Evolutionary conservation across 2,797 vertebrate genomes (phyloP).

Genomic region (Setipinna tenuifilis): DNA sequence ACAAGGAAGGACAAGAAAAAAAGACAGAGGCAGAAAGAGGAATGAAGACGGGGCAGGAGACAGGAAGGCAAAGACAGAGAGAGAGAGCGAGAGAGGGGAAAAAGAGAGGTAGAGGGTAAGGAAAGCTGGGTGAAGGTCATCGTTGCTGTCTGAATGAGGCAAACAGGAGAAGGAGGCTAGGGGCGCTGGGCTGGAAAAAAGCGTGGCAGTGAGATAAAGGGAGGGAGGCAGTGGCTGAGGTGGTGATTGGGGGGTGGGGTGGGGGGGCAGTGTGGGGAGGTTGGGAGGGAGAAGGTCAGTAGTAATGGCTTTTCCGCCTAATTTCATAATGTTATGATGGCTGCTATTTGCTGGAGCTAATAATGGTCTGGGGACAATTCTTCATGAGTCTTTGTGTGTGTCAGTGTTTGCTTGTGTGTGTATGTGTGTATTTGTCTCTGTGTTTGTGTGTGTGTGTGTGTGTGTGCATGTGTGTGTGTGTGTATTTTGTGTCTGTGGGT

Average conservation of each 20-base stretch:
- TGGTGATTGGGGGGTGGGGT: slow-evolving; percentile 16
- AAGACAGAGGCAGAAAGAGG: background rate
- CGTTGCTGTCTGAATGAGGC: background rate
- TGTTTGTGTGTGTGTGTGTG: background rate
- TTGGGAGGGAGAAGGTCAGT: slow-evolving; percentile 67
- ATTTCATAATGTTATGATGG: slow-evolving; percentile 76
- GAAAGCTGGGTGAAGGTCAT: slow-evolving; percentile 41
- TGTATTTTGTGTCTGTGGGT: background rate
- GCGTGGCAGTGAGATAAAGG: slow-evolving; percentile 15
- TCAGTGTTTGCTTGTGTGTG: background rate
- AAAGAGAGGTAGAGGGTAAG: background rate
- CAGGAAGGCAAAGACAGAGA: slow-evolving; percentile 64
- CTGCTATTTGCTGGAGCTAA: slow-evolving; percentile 61
- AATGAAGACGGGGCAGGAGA: slow-evolving; percentile 42
- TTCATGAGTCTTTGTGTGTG: background rate
- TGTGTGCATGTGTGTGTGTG: background rate
- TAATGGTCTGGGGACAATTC: slow-evolving; percentile 38
- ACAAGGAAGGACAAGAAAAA: no score
- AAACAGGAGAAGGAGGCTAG: background rate
- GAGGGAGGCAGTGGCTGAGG: background rate
- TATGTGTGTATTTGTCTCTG: background rate
- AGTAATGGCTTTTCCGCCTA: slow-evolving; percentile 69
- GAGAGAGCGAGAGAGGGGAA: slow-evolving; percentile 31
- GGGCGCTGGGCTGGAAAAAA: slow-evolving; percentile 16
- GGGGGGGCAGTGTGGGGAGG: slow-evolving; percentile 37